phyloP scores from a whole-genome alignment of 2,113 vertebrate genomes.

The Rhadina sibilatrix region DNA sequence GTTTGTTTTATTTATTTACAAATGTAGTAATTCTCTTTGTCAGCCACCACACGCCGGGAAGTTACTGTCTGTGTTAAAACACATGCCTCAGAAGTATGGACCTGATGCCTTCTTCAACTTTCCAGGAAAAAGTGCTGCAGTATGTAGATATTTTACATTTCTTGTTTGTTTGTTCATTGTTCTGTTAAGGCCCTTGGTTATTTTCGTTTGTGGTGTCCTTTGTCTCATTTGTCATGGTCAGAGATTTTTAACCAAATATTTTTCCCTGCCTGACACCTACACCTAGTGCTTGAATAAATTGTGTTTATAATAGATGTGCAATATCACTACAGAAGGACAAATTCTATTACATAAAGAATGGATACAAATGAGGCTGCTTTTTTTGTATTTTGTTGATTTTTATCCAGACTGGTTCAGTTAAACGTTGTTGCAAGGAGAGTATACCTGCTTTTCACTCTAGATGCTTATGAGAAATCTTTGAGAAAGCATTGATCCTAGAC shows the following conservation, averaged over 20 bases:
- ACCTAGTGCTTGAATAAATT: neutral
- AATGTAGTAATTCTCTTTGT: conserved; percentile 39
- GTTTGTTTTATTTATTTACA: neutral
- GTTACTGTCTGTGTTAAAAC: conserved; percentile 91
- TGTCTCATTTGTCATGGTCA: neutral
- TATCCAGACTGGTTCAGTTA: neutral
- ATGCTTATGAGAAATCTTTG: neutral
- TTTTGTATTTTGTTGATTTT: neutral
- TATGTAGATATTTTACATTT: conserved; percentile 71
- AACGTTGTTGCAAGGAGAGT: neutral
- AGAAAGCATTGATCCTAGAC: neutral
- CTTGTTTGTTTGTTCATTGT: neutral
- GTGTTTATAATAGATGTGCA: neutral
- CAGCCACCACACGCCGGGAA: conserved; percentile 95
- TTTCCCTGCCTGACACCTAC: neutral
- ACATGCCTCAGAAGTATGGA: conserved; percentile 92
- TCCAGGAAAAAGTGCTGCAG: conserved; percentile 96
- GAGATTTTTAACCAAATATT: neutral
- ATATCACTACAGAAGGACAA: neutral
- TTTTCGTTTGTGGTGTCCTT: neutral
- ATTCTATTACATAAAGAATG: neutral
- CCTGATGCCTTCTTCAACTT: conserved; percentile 99
- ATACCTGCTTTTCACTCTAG: neutral
- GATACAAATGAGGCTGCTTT: neutral
- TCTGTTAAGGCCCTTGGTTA: neutral